phyloP scores from a whole-genome alignment of 2,797 vertebrate species.

The Phataginus tricuspis region DNA sequence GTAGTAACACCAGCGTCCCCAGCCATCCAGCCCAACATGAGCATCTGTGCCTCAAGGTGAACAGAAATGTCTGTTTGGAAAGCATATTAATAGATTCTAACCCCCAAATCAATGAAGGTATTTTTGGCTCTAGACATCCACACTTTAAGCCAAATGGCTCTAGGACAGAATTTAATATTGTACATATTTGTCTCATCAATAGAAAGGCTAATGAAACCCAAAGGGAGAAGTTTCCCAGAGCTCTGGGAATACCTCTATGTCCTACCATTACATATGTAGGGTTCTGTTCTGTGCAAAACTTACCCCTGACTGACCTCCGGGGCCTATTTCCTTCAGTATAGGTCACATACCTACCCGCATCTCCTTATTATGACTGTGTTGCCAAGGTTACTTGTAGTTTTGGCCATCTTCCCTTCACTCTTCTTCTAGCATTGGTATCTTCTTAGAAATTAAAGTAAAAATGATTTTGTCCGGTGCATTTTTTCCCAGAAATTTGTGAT shows the following conservation, averaged over 20 bases:
- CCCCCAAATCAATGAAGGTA: constrained; percentile 68
- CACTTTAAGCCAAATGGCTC: constrained; percentile 63
- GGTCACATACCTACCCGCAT: accelerated
- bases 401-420: neutral
- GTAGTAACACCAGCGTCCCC: neutral
- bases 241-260: neutral
- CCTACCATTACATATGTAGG: neutral
- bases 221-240: neutral
- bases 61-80: constrained; percentile 46
- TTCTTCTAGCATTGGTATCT: neutral
- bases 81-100: constrained; percentile 55
- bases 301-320: neutral
- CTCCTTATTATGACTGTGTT: neutral
- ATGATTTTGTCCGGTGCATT: neutral
- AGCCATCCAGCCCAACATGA: neutral
- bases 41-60: constrained; percentile 60
- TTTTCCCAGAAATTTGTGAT: neutral
- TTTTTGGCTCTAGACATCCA: constrained; percentile 60
- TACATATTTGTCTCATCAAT: constrained; percentile 37
- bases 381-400: neutral
- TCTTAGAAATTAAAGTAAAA: constrained; percentile 36
- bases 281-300: neutral
- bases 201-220: constrained; percentile 23
- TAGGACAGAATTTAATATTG: constrained; percentile 72
- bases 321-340: neutral